Base-by-base conservation (phyloP, 1,140 invertebrate species). In the Antheraea mylitta region DNA sequence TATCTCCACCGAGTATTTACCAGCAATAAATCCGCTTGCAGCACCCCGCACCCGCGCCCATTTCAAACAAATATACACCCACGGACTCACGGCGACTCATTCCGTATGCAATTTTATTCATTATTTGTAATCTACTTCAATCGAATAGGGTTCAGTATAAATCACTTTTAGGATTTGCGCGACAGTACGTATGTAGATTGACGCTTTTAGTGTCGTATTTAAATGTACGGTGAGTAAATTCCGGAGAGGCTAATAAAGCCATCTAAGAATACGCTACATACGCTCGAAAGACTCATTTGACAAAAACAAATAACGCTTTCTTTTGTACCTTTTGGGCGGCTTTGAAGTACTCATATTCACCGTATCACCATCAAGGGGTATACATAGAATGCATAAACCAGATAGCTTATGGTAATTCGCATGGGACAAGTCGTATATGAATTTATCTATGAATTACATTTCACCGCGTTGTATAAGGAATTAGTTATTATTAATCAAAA, bases 31-130 rank as follows among this genome's bases (percentile, higher is more conserved):
- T 76, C 75, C 74, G 72, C 70, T 45, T 64, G 70, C 70, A 75
- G 61, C 16, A 72, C 67, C 71, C 77, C 73, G 74, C 66, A 69
- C 61, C 62, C 72, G 69, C 73, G 58, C 77, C 78, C 79, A 75
- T 75, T 65, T 75, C 86, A 91, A 90, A 89, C 87, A 91, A 81
- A 72, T 75, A 69, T 80, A 82, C 77, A 79, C 80, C 82, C 78
- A 80, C 80, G 80, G 80, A 80, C 82, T 83, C 77, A 81, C 75
- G 76, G 74, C 79, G 79, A 78, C 86, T 89, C 89, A 91, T 91
- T 91, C 86, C 85, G 85, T 88, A 91, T 91, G 89, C 87, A 91
- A 91, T 91, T 91, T 91, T 91, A 91, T 91, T 91, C 87, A 91
- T 90, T 90, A 91, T 91, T 91, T 91, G 89, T 91, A 91, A 91